Evolutionary conservation across 2,888 invertebrate genomes (phyloP), one percentile per base, ranked within the genome.

Genomic region (Diarsia rubi): DNA sequence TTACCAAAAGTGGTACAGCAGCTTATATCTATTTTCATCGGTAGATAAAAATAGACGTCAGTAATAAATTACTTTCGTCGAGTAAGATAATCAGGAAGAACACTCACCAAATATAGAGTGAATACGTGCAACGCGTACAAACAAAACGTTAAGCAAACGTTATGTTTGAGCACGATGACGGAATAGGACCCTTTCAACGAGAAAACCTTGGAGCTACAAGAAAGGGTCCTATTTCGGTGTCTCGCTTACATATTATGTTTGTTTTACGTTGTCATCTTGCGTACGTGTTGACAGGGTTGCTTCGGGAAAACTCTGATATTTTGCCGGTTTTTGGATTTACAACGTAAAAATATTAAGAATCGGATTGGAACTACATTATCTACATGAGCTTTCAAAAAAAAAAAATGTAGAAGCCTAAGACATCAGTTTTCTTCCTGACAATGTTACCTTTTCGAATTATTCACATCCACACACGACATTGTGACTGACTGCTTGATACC

Each of bases 111-210:
- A 82, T 73, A 64, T 78, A 70, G 52, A 59, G 47, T 59, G 42
- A 65, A 67, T 78, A 82, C 79, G 79, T 82, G 73, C 81, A 73
- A 49, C 9, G 73, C 64, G 47, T 78, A 67, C 67, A 69, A 81
- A 78, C 67, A 78, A 63, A 82, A 69, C 59, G 52, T 54, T 44
- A 69, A 82, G 37, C 66, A 62, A 59, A 82, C 59, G 64, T 73
- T 52, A 73, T 82, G 69, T 81, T 80, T 49, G 82, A 60, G 67
- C 11, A 57, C 31, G 66, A 64, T 78, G 73, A 82, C 79, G 79
- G 67, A 73, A 78, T 69, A 69, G 77, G 66, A 62, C 31, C 83
- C 69, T 68, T 66, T 73, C 67, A 75, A 14, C 21, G 54, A 67
- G 52, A 74, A 81, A 74, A 47, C 68, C 73, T 78, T 57, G 54